Base-by-base conservation (phyloP, 2,888 invertebrate species). In the Vandiemenella viatica region DNA sequence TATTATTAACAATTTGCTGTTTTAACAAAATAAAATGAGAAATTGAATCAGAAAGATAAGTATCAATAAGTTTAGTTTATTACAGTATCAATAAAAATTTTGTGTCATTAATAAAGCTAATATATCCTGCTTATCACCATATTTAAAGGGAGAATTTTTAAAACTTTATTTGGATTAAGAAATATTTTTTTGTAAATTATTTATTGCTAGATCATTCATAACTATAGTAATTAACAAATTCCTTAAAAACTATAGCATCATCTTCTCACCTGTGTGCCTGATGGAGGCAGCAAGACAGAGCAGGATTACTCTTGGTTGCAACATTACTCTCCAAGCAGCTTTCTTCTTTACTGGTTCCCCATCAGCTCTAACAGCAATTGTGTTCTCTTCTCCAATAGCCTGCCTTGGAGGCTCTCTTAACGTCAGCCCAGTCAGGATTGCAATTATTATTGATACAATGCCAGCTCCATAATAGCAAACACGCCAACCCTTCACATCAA, bases 251-350 rank as follows among this genome's bases (percentile, higher is more conserved):
- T n/a, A n/a, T n/a, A n/a, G n/a, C n/a, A 32, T 32, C n/a, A 32
- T 32, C 43, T 43, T 54, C 67, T 67, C 60, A 82, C 83, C 89
- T 57, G 86, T 86, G 68, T 90, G 89, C 58, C 89, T 77, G 57
- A 90, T 82, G 37, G 88, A 87, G 16, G 89, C 89, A n/a, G 88
- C 89, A 1, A 89, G 64, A 63, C 85, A 86, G 47, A 90, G 69
- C 62, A 89, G 73, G 23, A 89, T 69, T 55, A 90, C 75, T 50
- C 87, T 74, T 1, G 89, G 89, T 60, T 83, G 84, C 0, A 75
- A 66, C 50, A 89, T 75, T 1, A 87, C 81, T 57, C 77, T 78
- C 85, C 85, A 86, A 57, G 85, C 74, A 2, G 76, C 75, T 70
- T 67, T 61, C 62, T 73, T 65, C 43, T 69, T 66, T 0, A 63